phyloP scores from a whole-genome alignment of 2,888 invertebrate species.

The Melitaea athalia region DNA sequence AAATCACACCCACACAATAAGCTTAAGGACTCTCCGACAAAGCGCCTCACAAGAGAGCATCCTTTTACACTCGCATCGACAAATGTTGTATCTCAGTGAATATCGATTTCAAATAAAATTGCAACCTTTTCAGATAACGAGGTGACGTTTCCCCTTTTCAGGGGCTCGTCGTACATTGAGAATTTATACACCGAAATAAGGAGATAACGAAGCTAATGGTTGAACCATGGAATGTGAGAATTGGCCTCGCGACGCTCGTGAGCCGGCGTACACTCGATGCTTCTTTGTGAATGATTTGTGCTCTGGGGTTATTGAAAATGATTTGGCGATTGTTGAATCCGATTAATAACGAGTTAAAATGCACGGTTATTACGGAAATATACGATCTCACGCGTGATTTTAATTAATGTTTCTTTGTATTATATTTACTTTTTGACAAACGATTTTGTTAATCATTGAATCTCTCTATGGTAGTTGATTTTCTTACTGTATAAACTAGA shows the following conservation, averaged over 20 bases:
- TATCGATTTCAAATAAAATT: constrained; percentile 83
- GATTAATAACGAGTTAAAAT: too few relatives aligned
- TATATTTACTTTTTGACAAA: too few relatives aligned
- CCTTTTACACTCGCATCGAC: constrained; percentile 46
- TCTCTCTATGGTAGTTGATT: too few relatives aligned
- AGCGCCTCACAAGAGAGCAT: constrained; percentile 37
- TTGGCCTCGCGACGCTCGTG: constrained; percentile 49
- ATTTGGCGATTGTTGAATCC: too few relatives aligned
- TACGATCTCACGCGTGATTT: too few relatives aligned
- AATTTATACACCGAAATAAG: constrained; percentile 81
- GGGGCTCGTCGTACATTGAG: constrained; percentile 68
- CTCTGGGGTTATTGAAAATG: background rate
- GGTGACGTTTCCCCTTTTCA: constrained; percentile 79
- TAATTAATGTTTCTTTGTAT: too few relatives aligned
- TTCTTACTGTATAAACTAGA: too few relatives aligned
- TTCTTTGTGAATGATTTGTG: background rate
- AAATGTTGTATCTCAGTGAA: constrained; percentile 67
- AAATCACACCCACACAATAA: constrained; percentile 27
- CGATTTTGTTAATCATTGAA: too few relatives aligned
- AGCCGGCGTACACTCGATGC: background rate
- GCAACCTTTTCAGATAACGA: constrained; percentile 82
- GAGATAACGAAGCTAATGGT: constrained; percentile 78
- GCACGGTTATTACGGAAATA: too few relatives aligned
- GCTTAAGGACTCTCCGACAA: constrained; percentile 26
- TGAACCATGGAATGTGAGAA: constrained; percentile 55